phyloP scores from a whole-genome alignment of 1,140 invertebrate genomes.

The Caenorhabditis inopinata region DNA sequence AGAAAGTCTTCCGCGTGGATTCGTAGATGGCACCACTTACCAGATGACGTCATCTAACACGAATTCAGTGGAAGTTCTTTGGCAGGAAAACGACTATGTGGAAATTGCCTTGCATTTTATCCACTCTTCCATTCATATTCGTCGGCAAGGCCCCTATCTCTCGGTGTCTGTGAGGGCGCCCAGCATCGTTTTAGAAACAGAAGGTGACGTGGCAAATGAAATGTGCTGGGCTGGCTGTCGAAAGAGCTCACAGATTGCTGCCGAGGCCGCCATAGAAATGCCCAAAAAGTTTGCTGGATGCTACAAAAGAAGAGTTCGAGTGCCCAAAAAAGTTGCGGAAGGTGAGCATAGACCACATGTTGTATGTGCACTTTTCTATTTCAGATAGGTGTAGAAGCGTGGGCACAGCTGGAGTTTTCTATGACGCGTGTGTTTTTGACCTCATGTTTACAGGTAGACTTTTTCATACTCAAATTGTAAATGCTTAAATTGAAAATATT shows the following conservation, averaged over 20 bases:
- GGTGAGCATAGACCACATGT: background rate
- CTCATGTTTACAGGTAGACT: slow-evolving; percentile 31
- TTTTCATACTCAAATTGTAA: too few relatives aligned
- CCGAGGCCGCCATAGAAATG: background rate
- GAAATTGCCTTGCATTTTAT: slow-evolving; percentile 23
- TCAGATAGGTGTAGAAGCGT: slow-evolving; percentile 14
- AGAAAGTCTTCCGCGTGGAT: slow-evolving; percentile 1
- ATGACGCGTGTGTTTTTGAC: slow-evolving; percentile 35
- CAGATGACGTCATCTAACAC: background rate
- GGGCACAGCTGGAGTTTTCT: slow-evolving; percentile 8
- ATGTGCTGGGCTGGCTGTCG: slow-evolving; percentile 34
- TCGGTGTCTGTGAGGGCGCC: slow-evolving; percentile 27
- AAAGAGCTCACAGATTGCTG: background rate
- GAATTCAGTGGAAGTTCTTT: slow-evolving; percentile 29
- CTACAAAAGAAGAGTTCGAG: background rate
- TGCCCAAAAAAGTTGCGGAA: background rate
- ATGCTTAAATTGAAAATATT: too few relatives aligned
- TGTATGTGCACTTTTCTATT: background rate
- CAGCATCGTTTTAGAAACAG: background rate
- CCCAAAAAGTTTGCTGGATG: slow-evolving; percentile 19
- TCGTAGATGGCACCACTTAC: slow-evolving; percentile 36
- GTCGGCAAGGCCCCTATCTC: background rate
- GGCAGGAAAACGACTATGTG: slow-evolving; percentile 28
- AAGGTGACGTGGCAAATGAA: background rate
- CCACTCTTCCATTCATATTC: slow-evolving; percentile 27